Base-by-base conservation (phyloP, 2,888 invertebrate species). In the Nomada ferruginata region DNA sequence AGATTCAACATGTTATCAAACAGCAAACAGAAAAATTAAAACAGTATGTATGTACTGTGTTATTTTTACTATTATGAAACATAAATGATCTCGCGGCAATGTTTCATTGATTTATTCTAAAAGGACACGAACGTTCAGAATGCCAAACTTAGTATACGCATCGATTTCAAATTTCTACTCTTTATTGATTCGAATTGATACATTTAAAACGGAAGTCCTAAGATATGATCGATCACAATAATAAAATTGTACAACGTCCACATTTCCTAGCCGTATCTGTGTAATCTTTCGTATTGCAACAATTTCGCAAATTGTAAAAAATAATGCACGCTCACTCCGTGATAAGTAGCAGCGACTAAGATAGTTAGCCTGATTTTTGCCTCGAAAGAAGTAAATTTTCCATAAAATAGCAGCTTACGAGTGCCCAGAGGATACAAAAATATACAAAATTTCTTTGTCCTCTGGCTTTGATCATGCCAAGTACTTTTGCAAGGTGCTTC, bases 301-400 rank as follows among this genome's bases (percentile, higher is more conserved):
- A 2, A 23, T 47, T 5, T 20, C 36, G 20, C 26, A 29, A 66
- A 47, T 47, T 57, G n/a, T 52, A 74, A 50, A 66, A 23, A 66
- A 66, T 66, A 42, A 13, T 59, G n/a, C 26, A n/a, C 20, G 47
- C 15, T 44, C 42, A 20, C 23, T 23, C 13, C n/a, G 29, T 20
- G 64, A 74, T 36, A 59, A 59, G 50, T 65, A 60, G 50, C 59
- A 36, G 13, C n/a, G 50, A 52, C 50, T 59, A 66, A 29, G 13
- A 65, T 57, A 65, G 59, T 47, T 52, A 20, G 9, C 20, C n/a
- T 26, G 23, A 65, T 60, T 72, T 23, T 52, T 9, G 26, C 53
- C 20, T 15, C 15, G 52, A 23, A 13, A 13, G 18, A 2, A 65
- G 44, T 47, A n/a, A 3, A 36, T 53, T 60, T 20, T 20, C 20